These are phyloP conservation scores for Procambarus clarkii DNA, from an alignment of 1,140 invertebrate species.

Conservation along the genomic window DNA sequence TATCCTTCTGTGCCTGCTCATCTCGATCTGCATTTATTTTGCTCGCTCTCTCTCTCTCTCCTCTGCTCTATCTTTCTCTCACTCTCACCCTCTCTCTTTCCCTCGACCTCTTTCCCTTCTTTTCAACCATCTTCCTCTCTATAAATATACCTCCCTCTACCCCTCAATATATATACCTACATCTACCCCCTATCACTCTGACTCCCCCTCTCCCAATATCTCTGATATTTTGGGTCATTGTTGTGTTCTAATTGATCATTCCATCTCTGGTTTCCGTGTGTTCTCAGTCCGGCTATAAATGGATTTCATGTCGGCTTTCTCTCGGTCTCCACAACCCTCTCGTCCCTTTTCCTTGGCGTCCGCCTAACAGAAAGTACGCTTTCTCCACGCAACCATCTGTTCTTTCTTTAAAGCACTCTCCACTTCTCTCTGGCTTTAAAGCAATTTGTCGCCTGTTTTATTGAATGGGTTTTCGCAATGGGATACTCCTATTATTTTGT, in stretches of 20 bases:
- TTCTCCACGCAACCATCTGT: too few relatives aligned
- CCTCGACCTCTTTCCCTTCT: conserved; percentile 18
- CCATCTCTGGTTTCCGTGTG: neutral
- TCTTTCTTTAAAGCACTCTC: too few relatives aligned
- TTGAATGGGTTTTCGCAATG: neutral
- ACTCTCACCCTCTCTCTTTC: conserved; percentile 33
- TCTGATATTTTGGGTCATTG: neutral
- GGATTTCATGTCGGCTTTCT: neutral
- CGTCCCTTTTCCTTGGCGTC: neutral
- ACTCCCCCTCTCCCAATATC: neutral
- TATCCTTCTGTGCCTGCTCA: neutral
- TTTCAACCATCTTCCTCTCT: conserved; percentile 12
- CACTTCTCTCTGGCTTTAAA: too few relatives aligned
- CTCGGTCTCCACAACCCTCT: neutral
- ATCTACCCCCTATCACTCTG: neutral
- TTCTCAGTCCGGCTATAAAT: neutral
- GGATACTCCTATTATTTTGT: too few relatives aligned
- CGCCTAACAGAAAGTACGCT: too few relatives aligned
- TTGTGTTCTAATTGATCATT: neutral
- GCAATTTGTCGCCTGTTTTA: neutral
- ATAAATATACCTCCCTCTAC: neutral
- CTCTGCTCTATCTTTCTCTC: neutral
- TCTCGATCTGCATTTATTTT: neutral
- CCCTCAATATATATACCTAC: neutral
- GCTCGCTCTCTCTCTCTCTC: conserved; percentile 9